A percentile compares a stretch with the other conserved stretches of the same genome.
Conservation (phyloP, 2,113 vertebrate genomes). For the Semnopithecus entellus region DNA sequence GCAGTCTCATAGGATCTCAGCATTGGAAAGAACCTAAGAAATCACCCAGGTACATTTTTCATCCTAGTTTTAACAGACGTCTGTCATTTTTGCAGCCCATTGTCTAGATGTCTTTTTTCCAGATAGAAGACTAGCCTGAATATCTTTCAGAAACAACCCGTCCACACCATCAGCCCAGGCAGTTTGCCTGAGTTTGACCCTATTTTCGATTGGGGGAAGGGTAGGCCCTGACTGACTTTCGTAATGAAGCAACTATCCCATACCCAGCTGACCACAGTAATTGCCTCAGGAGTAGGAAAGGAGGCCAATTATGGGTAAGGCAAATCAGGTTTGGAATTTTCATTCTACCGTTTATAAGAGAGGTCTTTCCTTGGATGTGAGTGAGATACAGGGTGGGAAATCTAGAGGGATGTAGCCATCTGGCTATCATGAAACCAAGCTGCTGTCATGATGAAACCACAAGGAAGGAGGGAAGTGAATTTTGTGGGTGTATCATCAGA, state of each 20-base stretch:
- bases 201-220: background rate
- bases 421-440: background rate
- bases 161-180: background rate
- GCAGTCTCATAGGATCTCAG: background rate
- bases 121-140: background rate
- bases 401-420: background rate
- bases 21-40: background rate
- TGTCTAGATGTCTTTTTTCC: background rate
- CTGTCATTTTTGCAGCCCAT: background rate
- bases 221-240: background rate
- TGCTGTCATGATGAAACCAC: background rate
- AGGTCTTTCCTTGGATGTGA: background rate
- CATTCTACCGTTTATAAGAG: too few species aligned
- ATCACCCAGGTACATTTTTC: background rate
- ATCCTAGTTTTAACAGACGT: background rate
- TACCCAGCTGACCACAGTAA: fast-evolving
- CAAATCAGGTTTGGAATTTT: background rate
- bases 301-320: background rate
- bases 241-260: background rate
- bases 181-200: background rate
- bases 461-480: background rate
- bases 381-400: background rate
- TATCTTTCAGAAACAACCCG: background rate
- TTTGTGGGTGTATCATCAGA: background rate
- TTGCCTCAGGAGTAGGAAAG: background rate